Base-by-base conservation (phyloP, 1,140 invertebrate genomes). In the Drosophila lowei region DNA sequence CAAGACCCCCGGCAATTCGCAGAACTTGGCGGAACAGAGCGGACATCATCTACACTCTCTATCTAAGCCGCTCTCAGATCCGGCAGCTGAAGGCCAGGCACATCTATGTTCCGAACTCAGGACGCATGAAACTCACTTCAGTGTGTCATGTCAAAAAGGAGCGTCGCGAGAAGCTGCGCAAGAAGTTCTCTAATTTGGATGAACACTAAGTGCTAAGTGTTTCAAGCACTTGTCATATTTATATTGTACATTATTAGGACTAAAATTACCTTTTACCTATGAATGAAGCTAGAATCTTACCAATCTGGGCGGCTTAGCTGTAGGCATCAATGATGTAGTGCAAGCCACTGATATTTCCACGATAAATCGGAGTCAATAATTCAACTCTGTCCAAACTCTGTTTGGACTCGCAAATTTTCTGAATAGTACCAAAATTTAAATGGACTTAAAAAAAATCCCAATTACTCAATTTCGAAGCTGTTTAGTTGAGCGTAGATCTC, bases 41-140 rank as follows among this genome's bases (percentile, higher is more conserved):
- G 98, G 98, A 72, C 98, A 99, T 95, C 99, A 99, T 92, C 97
- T 97, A 0, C 99, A 97, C 91, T 99, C 98, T 50, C 98, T n/a
- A 98, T 46, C 93, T 99, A 3, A 95, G 90, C 78, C 91, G 95
- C 96, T 92, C 93, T 91, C 56, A 94, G 95, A 93, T 71, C 91
- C 92, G 49, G 97, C 98, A 94, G 91, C 93, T 98, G 58, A 93
- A 95, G 9, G 93, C 95, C 55, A 93, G 97, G 72, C 98, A 99
- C 91, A 95, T 99, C 57, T 99, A 98, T 92, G 92, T 99, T 91
- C 92, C 98, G 11, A 94, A 94, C 57, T 96, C 95, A 48, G 98
- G 98, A 6, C 94, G 98, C 30, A 98, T 99, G 84, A 99, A 97
- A 92, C 97, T 99, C 93, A 97, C 96, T 91, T 98, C 97, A 5